These are phyloP conservation scores for Neoarius graeffei DNA, from an alignment of 2,113 vertebrate genomes.

Conservation along the genomic window DNA sequence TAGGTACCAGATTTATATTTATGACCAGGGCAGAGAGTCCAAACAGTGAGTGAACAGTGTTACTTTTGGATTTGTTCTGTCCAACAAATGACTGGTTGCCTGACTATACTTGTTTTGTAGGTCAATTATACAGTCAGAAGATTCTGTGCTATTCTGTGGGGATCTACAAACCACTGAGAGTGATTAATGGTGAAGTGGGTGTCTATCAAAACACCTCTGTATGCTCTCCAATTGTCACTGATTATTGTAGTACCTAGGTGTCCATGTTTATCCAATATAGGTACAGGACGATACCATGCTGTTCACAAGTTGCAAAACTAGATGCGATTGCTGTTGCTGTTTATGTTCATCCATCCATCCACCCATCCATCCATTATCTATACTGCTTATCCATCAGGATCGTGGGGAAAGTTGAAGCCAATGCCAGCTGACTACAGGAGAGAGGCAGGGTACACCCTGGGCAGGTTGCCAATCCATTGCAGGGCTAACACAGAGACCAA, in stretches of 20 bases:
- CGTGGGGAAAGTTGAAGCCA: too few relatives aligned
- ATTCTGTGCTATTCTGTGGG: neutral
- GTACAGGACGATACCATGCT: neutral
- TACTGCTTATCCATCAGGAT: too few relatives aligned
- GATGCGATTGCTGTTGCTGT: neutral
- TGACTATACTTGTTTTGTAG: neutral
- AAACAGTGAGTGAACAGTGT: too few relatives aligned
- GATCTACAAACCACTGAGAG: neutral
- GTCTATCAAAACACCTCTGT: neutral
- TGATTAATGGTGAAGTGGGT: neutral
- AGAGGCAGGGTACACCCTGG: too few relatives aligned
- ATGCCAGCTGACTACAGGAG: too few relatives aligned
- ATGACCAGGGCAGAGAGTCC: too few relatives aligned
- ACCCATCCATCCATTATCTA: too few relatives aligned
- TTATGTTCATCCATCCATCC: too few relatives aligned
- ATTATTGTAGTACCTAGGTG: neutral
- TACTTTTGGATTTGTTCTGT: too few relatives aligned
- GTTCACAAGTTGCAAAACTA: neutral
- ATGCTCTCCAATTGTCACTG: neutral
- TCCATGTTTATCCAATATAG: neutral
- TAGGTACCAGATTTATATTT: too few relatives aligned
- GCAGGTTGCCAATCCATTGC: too few relatives aligned
- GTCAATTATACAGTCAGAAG: neutral
- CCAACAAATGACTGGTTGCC: neutral
- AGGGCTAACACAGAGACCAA: too few relatives aligned